Evolutionary conservation across 2,888 invertebrate genomes (phyloP).

Genomic region (Tridacna gigas): DNA sequence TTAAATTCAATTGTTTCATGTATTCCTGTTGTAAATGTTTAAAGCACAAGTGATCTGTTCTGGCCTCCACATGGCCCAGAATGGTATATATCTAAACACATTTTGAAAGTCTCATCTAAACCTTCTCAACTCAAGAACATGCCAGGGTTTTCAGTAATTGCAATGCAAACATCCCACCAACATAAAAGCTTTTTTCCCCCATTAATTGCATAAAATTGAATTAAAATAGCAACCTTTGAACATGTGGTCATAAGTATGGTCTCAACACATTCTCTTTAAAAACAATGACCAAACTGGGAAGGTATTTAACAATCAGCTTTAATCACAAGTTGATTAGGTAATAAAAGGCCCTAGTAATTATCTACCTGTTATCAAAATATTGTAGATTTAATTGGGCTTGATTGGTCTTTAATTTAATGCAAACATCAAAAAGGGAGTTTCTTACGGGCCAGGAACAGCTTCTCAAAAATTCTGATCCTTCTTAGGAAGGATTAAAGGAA

Average conservation of each 20-base stretch:
- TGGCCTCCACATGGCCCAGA: constrained; percentile 24
- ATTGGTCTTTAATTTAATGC: constrained; percentile 44
- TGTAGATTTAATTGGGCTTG: constrained; percentile 53
- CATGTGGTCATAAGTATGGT: background rate
- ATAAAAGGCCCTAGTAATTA: constrained; percentile 49
- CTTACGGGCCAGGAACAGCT: constrained; percentile 44
- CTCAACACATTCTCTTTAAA: constrained; percentile 38
- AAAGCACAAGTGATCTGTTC: constrained; percentile 29
- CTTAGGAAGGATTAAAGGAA: constrained; percentile 52
- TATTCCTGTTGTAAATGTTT: background rate
- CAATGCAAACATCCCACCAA: constrained; percentile 37
- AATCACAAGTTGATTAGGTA: constrained; percentile 47
- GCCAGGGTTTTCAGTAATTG: constrained; percentile 35
- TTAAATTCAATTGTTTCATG: background rate
- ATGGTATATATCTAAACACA: constrained; percentile 44
- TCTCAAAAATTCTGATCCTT: constrained; percentile 50
- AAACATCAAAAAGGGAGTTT: constrained; percentile 26
- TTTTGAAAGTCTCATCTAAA: constrained; percentile 55
- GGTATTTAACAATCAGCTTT: constrained; percentile 37
- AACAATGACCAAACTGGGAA: constrained; percentile 49
- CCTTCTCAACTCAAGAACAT: constrained; percentile 54
- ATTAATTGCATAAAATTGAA: constrained; percentile 44
- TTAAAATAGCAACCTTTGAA: constrained; percentile 42
- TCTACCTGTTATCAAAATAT: constrained; percentile 38
- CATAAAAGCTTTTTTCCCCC: constrained; percentile 12